phyloP scores from a whole-genome alignment of 2,797 vertebrate genomes.

The Anguilla megastoma region DNA sequence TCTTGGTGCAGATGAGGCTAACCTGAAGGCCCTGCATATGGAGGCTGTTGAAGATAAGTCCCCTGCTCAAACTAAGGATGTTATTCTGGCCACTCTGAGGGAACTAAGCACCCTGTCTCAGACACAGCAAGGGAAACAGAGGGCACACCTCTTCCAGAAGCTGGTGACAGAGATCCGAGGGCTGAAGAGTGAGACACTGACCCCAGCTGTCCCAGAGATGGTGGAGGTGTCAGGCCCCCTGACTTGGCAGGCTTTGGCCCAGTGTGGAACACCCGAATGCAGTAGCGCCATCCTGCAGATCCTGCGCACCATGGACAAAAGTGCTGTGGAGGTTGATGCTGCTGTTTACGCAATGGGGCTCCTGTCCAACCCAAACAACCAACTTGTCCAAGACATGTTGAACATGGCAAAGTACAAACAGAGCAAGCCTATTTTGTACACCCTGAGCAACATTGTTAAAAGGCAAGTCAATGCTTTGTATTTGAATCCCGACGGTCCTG shows the following conservation, averaged over 20 bases:
- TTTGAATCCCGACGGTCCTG: not conserved
- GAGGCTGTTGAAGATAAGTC: constrained; percentile 70
- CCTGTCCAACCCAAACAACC: constrained; percentile 73
- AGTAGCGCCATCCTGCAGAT: constrained; percentile 78
- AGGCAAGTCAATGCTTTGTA: constrained; percentile 72
- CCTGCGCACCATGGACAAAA: constrained; percentile 66
- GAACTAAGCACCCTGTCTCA: constrained; percentile 71
- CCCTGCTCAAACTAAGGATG: constrained; percentile 66
- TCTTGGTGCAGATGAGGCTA: constrained; percentile 60
- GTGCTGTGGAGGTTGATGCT: constrained; percentile 73
- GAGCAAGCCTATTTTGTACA: constrained; percentile 85
- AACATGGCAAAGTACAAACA: constrained; percentile 79
- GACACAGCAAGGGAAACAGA: constrained; percentile 65
- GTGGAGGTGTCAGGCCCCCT: constrained; percentile 66
- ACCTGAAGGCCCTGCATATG: constrained; percentile 68
- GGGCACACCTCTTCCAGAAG: constrained; percentile 77
- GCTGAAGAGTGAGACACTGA: constrained; percentile 68
- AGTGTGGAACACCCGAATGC: constrained; percentile 92
- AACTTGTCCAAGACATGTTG: constrained; percentile 80
- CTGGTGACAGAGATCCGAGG: constrained; percentile 82
- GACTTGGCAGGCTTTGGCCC: constrained; percentile 81
- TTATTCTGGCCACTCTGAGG: constrained; percentile 69
- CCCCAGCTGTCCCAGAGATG: constrained; percentile 73
- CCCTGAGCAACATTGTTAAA: constrained; percentile 80
- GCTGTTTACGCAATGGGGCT: constrained; percentile 80